phyloP scores from a whole-genome alignment of 2,888 invertebrate genomes.

The Agrochola circellaris region DNA sequence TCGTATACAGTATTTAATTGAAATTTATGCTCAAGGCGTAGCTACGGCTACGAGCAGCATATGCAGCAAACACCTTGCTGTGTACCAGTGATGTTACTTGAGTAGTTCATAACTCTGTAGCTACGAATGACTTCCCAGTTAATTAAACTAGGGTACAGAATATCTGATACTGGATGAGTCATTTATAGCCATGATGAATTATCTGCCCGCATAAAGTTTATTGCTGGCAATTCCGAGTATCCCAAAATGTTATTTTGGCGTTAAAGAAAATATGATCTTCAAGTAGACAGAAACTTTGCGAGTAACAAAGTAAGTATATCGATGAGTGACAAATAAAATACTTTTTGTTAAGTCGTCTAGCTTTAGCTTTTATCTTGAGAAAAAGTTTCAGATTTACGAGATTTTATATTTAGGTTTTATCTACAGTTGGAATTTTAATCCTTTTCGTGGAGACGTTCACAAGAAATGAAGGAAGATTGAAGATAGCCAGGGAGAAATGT shows the following conservation, averaged over 20 bases:
- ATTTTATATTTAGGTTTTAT: constrained; percentile 45
- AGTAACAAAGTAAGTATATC: constrained; percentile 46
- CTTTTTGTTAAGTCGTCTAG: constrained; percentile 50
- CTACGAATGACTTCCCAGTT: neutral
- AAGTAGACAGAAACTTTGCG: constrained; percentile 45
- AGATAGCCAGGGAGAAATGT: neutral
- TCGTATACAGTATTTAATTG: neutral
- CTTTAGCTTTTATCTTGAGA: constrained; percentile 47
- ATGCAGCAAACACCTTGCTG: neutral
- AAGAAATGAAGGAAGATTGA: neutral
- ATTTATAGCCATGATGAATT: constrained; percentile 47
- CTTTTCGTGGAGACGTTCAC: constrained; percentile 6
- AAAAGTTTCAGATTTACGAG: constrained; percentile 57
- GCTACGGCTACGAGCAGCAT: neutral
- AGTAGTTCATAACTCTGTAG: neutral
- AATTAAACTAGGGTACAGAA: neutral
- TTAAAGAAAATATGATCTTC: constrained; percentile 48
- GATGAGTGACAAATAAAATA: constrained; percentile 52
- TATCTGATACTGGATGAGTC: constrained; percentile 38
- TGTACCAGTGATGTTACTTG: neutral
- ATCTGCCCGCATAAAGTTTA: constrained; percentile 40
- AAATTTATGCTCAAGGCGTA: neutral
- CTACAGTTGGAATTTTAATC: constrained; percentile 40
- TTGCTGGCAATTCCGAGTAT: constrained; percentile 17
- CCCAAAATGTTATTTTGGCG: constrained; percentile 43